Percentiles rank a stretch among this genome's conserved stretches.
phyloP scores from a whole-genome alignment of 2,888 invertebrate species.

The Drosophila lacicola region DNA sequence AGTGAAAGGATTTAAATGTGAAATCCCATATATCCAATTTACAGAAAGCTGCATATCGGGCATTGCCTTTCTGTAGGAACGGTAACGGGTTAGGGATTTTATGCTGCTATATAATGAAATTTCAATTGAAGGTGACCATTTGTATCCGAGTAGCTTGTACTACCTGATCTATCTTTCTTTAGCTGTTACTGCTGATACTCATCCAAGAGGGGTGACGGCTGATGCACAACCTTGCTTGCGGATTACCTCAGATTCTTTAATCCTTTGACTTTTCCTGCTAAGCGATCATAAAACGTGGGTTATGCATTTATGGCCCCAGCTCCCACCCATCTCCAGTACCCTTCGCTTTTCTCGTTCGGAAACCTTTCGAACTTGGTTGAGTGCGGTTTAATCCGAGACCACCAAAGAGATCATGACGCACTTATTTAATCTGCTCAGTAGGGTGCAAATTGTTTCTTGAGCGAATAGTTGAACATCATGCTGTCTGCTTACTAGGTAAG shows the following conservation, averaged over 20 bases:
- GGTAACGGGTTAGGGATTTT: slow-evolving; percentile 25
- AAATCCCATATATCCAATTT: slow-evolving; percentile 83
- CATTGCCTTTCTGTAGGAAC: not conserved
- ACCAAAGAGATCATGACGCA: slow-evolving; percentile 56
- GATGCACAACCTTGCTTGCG: slow-evolving; percentile 51
- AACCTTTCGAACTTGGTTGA: slow-evolving; percentile 30
- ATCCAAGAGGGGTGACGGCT: slow-evolving; percentile 45
- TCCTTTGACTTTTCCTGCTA: slow-evolving; percentile 83
- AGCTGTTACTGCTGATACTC: slow-evolving; percentile 8
- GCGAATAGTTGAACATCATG: slow-evolving; percentile 15
- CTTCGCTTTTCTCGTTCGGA: not conserved
- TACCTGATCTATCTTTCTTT: slow-evolving; percentile 17
- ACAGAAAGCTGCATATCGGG: slow-evolving; percentile 73
- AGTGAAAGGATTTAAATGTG: slow-evolving; percentile 78
- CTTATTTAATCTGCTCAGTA: slow-evolving; percentile 55
- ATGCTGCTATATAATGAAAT: slow-evolving; percentile 24
- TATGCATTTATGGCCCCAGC: slow-evolving; percentile 72
- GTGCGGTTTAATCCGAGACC: slow-evolving; percentile 81
- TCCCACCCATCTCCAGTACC: slow-evolving; percentile 35
- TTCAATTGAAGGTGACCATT: slow-evolving; percentile 52
- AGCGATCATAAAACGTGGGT: slow-evolving; percentile 79
- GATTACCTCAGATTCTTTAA: slow-evolving; percentile 72
- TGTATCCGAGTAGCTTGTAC: not conserved
- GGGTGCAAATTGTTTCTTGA: slow-evolving; percentile 48
- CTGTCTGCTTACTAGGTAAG: slow-evolving; percentile 20